Conservation (phyloP, 2,888 invertebrate species). For the Cheilosia scutellata region DNA sequence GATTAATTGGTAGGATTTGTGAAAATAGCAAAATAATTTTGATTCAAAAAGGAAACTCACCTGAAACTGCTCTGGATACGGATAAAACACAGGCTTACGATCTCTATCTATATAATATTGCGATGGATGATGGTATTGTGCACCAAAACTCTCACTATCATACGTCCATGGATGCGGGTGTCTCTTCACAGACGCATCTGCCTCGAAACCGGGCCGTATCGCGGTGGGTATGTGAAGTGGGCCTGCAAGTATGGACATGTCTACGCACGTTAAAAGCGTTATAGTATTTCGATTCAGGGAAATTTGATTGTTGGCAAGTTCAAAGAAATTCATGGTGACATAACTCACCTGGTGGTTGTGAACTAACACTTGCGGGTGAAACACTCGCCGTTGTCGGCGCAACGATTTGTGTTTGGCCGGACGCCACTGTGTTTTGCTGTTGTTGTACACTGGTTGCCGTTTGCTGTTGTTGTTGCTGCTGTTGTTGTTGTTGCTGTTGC, state of each 20-base stretch:
- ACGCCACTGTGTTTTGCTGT: conserved; percentile 84
- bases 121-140: conserved; percentile 83
- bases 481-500: conserved; percentile 77
- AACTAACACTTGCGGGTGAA: conserved; percentile 86
- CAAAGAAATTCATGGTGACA: not conserved
- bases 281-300: conserved; percentile 30
- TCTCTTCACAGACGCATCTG: conserved; percentile 84
- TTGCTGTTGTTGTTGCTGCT: conserved; percentile 78
- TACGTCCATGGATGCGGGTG: conserved; percentile 84
- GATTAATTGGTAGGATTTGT: too few relatives aligned
- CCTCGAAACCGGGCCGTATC: conserved; percentile 88
- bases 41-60: conserved; percentile 78
- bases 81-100: conserved; percentile 84
- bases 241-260: conserved; percentile 87
- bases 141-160: conserved; percentile 83
- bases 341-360: conserved; percentile 84
- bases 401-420: conserved; percentile 84
- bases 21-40: too few relatives aligned
- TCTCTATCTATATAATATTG: conserved; percentile 84
- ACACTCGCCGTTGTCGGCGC: conserved; percentile 87
- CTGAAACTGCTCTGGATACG: conserved; percentile 84
- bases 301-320: not conserved
- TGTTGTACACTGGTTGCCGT: conserved; percentile 78
- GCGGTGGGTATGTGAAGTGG: conserved; percentile 93
- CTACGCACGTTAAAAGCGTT: conserved; percentile 80